Base-by-base conservation (phyloP, 1,140 invertebrate genomes). In the Conus betulinus region DNA sequence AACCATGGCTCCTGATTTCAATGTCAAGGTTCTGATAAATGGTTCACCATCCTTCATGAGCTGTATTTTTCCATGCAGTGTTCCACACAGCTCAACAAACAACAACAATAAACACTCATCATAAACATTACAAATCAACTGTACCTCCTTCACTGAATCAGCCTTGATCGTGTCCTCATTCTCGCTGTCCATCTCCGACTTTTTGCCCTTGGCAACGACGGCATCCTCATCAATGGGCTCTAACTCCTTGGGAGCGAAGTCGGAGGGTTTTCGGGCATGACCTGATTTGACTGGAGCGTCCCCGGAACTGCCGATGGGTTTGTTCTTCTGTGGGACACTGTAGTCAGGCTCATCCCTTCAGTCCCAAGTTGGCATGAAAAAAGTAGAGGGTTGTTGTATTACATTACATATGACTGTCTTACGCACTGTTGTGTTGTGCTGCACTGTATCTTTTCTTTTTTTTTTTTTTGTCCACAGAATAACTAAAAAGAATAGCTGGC, bases 151-250 rank as follows among this genome's bases (percentile, higher is more conserved):
- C 23, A 90, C 87, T 15, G 90, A 86, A n/a, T 89, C 87, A 25
- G 90, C 87, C 78, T 92, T 90, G 5, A 93, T 85, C 15, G 91
- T 93, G 57, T 92, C 91, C n/a, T 91, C 84, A 3, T 83, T 82
- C 20, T 39, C 57, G 27, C 78, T 88, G 7, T 76, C 63, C 86
- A 67, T 6, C 13, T 51, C 25, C 5, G 20, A 25, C 82, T 15
- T 85, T 23, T 90, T 92, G 51, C 91, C 90, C 52, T 90, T 76
- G 3, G 53, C 60, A 67, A n/a, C 25, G 20, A 39, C 85, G 8
- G 82, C 85, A 5, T 57, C 83, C 51, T 88, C 93, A 13, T 88
- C 84, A 67, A 94, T 93, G n/a, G 93, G 90, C 51, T 91, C 88
- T 83, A 94, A 90, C 27, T 93, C 91, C 51, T 88, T 87, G 39